Base-by-base conservation (phyloP, 2,797 vertebrate species). In the Chromis chromis region DNA sequence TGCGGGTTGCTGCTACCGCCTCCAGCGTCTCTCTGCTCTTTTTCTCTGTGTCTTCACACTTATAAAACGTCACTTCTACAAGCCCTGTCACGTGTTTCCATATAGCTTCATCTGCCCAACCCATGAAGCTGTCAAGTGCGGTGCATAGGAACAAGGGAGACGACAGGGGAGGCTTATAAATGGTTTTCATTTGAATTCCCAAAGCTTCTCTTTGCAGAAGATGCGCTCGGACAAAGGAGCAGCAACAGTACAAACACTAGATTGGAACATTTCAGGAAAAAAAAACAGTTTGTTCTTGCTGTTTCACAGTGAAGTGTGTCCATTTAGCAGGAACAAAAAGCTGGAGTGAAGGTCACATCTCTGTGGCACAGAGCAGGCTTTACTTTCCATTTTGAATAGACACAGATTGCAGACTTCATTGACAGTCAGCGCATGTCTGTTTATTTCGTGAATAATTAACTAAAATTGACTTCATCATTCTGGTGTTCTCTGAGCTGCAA, bases 11-110 rank as follows among this genome's bases (percentile, higher is more conserved):
- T 59, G 61, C 82, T 71, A 68, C 56, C 52, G 68, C 65, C 86
- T 75, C 74, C 82, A 74, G 78, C 70, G 78, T 68, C 82, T 89
- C 89, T 86, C 75, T 87, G 56, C 66, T 83, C 76, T 64, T 3
- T 50, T 24, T 63, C 87, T 83, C 76, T 53, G 63, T 65, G 82
- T 83, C 80, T 86, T 88, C 92, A 88, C 88, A 91, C 90, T 95
- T 95, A 94, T 94, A 91, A 93, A 90, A 91, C 89, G 72, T 86
- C 86, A 86, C 82, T 86, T 77, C 87, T 86, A 78, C 86, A 71
- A 88, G 78, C 80, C 55, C 49, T 1, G 85, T 95, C 92, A 95
- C 94, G 93, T 94, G 94, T 66, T 78, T 67, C 73, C 70, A 79
- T 76, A 76, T 8, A 57, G 85, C 74, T 78, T 70, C 44, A 69